Evolutionary conservation across 2,888 invertebrate genomes (phyloP).

Genomic region (Stomorhina lunata): DNA sequence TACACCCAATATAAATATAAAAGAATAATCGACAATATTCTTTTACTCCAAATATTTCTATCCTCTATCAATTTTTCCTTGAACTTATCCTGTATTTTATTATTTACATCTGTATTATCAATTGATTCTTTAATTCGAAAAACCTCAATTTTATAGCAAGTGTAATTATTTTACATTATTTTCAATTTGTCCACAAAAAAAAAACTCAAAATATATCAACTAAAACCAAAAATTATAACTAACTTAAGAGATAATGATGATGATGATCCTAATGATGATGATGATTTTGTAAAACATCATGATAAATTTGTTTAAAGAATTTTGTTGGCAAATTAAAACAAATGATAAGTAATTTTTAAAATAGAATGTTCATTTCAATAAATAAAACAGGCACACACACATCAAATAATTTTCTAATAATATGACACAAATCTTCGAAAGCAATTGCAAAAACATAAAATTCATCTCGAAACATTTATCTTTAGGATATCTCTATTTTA

Average conservation of each 20-base stretch:
- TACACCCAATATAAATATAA: no score
- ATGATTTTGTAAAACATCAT: neutral
- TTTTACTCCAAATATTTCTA: no score
- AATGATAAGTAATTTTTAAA: neutral
- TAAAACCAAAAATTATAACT: neutral
- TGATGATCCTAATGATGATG: no score
- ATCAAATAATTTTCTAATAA: no score
- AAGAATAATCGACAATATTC: no score
- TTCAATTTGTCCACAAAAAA: neutral
- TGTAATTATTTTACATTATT: neutral
- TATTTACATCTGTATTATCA: neutral
- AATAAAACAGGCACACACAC: neutral
- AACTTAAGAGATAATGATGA: no score
- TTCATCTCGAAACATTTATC: no score
- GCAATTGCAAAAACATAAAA: neutral
- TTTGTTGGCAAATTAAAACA: neutral
- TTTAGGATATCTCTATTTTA: no score
- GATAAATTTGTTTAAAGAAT: neutral
- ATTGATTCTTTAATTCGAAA: neutral
- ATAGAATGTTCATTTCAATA: slow-evolving; percentile 1
- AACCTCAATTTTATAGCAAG: neutral
- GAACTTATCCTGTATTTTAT: neutral
- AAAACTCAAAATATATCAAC: neutral
- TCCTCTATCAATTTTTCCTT: no score
- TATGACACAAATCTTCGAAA: neutral